Evolutionary conservation across 1,140 invertebrate species (phyloP).

Genomic region (Monomorium pharaonis): DNA sequence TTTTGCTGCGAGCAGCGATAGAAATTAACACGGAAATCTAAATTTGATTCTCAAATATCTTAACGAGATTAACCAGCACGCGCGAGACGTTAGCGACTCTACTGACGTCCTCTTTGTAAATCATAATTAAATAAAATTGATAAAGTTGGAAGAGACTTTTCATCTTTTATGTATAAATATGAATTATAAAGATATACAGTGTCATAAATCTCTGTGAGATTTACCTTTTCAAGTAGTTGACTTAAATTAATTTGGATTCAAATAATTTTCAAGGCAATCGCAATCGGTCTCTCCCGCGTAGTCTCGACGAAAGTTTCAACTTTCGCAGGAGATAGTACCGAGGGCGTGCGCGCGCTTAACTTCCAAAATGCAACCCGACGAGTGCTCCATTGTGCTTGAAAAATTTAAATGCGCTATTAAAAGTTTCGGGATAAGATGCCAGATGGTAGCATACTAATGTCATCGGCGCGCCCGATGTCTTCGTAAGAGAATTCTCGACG

Average conservation of each 20-base stretch:
- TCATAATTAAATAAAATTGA: neutral
- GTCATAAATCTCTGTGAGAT: neutral
- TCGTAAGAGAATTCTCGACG: neutral
- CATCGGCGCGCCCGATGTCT: slow-evolving; percentile 1
- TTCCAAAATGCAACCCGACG: slow-evolving; percentile 34
- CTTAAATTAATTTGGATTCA: slow-evolving; percentile 4
- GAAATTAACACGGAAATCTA: neutral
- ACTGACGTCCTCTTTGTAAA: neutral
- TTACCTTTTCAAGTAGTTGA: neutral
- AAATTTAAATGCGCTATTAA: slow-evolving; percentile 52
- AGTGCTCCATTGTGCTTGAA: slow-evolving; percentile 35
- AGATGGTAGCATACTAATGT: slow-evolving; percentile 35
- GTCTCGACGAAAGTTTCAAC: neutral
- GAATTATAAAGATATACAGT: neutral
- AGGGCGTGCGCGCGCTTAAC: neutral
- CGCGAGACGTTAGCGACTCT: neutral
- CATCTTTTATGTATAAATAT: neutral
- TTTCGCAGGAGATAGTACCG: slow-evolving; percentile 5
- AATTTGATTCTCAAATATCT: neutral
- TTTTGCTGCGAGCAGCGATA: neutral
- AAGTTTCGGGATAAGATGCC: slow-evolving; percentile 46
- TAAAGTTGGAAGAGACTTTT: neutral
- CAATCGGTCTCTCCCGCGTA: neutral
- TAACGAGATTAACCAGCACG: neutral
- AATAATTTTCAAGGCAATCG: neutral